Evolutionary conservation across 2,888 invertebrate species (phyloP), one percentile per base, ranked within the genome.

Genomic region (Tipula helvola): DNA sequence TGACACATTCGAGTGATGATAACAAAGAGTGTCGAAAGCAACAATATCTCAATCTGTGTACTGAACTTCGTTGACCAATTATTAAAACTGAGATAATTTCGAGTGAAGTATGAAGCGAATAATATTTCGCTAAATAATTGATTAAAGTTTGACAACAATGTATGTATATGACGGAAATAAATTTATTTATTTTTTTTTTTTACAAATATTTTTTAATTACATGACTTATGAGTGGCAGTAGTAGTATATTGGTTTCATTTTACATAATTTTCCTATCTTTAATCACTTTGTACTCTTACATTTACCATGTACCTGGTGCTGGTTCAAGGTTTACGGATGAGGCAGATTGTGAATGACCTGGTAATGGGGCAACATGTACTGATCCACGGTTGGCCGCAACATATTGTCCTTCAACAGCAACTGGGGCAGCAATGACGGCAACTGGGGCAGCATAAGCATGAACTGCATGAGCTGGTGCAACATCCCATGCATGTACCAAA

Each of bases 321-420:
- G 91, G 89, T 85, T 90, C 90, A 87, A 91, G 89, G 87, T 91
- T 91, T 87, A 91, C 88, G 4, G 91, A 90, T 87, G 91, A 90
- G 87, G 90, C 91, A 0, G 91, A 91, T 87, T 90, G 89, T 87
- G 90, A 89, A 88, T 91, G 91, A 87, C 91, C 91, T 87, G 91
- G 89, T 85, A 91, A 89, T 86, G 91, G 91, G 86, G 91, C 91
- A 84, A 90, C 90, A 87, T 91, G 91, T 57, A 91, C 89, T 87
- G 91, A 91, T 87, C 91, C 91, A 88, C 91, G 91, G 41, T 91
- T 91, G 89, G 91, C 90, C 87, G 91, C 91, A 5, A 91, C 90
- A 88, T 91, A 91, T 85, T 71, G 71, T 71, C 90, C 90, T 87
- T 91, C 91, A 88, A 90, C 90, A 12, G 71, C 10, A 90, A 92